Percentiles rank a stretch among this genome's conserved stretches.
Conservation (phyloP, 1,140 invertebrate genomes). For the Drosophila tropicalis region DNA sequence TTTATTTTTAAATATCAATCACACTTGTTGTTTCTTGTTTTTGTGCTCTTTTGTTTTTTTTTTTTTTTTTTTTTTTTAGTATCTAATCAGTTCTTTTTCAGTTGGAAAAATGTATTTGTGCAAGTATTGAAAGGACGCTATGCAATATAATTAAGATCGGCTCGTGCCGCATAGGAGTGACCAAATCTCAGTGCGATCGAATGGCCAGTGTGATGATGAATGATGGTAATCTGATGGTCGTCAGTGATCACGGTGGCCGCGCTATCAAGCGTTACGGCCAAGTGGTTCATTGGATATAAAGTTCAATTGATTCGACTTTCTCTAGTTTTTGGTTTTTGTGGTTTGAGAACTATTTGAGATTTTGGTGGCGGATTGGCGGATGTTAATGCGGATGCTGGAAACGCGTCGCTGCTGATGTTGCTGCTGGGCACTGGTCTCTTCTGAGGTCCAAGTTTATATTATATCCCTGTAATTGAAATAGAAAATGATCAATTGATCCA, state of each 20-base stretch:
- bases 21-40: constrained; percentile 5
- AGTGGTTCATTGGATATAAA: constrained; percentile 69
- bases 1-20: constrained; percentile 18
- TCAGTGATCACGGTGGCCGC: constrained; percentile 63
- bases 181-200: constrained; percentile 56
- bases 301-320: background rate
- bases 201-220: constrained; percentile 54
- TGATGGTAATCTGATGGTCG: constrained; percentile 41
- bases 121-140: constrained; percentile 8
- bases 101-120: background rate
- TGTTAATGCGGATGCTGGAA: constrained; percentile 2
- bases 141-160: constrained; percentile 76
- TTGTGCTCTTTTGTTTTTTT: background rate
- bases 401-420: background rate
- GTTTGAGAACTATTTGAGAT: constrained; percentile 14
- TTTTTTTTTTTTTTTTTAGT: background rate
- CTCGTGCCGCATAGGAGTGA: constrained; percentile 76
- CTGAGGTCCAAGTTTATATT: constrained; percentile 51
- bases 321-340: background rate
- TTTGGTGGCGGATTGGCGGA: background rate
- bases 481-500: constrained; percentile 1
- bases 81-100: constrained; percentile 2
- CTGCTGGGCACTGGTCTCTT: constrained; percentile 29
- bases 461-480: constrained; percentile 50
- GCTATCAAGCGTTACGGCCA: constrained; percentile 71